These are phyloP conservation scores for Diabrotica balteata DNA, from an alignment of 2,888 invertebrate species.

Conservation along the genomic window DNA sequence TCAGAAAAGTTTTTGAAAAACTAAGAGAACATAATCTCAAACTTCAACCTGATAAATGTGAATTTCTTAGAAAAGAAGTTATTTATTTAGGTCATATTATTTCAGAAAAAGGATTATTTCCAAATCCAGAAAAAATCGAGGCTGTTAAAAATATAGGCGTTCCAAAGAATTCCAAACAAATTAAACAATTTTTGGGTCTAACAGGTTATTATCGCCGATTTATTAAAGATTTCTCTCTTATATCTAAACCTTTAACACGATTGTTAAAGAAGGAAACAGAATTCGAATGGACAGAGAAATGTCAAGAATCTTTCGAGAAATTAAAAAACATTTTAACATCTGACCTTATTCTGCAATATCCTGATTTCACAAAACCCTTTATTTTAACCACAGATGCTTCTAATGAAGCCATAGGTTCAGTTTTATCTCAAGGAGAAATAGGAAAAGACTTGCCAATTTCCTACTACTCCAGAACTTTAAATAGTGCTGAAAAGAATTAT, in stretches of 20 bases:
- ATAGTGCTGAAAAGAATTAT: constrained; percentile 27
- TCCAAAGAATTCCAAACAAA: constrained; percentile 22
- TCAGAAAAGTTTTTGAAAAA: too few relatives aligned
- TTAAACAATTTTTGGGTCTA: constrained; percentile 32
- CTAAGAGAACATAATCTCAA: too few relatives aligned
- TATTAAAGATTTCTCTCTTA: constrained; percentile 18
- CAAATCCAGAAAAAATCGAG: constrained; percentile 7
- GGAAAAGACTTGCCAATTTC: constrained; percentile 30
- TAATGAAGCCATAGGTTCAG: constrained; percentile 25
- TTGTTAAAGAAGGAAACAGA: too few relatives aligned
- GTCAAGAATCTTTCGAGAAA: too few relatives aligned
- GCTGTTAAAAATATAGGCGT: neutral
- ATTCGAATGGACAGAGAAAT: too few relatives aligned
- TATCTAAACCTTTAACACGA: too few relatives aligned
- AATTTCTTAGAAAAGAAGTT: too few relatives aligned
- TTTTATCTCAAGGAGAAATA: constrained; percentile 28
- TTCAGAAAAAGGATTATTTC: constrained; percentile 1
- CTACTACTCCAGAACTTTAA: constrained; percentile 25
- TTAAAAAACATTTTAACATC: too few relatives aligned
- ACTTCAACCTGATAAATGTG: too few relatives aligned
- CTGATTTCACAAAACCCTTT: neutral
- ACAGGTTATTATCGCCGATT: constrained; percentile 26
- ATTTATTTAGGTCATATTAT: too few relatives aligned
- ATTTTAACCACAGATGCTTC: too few relatives aligned
- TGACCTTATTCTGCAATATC: too few relatives aligned